Conservation (phyloP, 2,797 vertebrate species). For the Sitta carolinensis region DNA sequence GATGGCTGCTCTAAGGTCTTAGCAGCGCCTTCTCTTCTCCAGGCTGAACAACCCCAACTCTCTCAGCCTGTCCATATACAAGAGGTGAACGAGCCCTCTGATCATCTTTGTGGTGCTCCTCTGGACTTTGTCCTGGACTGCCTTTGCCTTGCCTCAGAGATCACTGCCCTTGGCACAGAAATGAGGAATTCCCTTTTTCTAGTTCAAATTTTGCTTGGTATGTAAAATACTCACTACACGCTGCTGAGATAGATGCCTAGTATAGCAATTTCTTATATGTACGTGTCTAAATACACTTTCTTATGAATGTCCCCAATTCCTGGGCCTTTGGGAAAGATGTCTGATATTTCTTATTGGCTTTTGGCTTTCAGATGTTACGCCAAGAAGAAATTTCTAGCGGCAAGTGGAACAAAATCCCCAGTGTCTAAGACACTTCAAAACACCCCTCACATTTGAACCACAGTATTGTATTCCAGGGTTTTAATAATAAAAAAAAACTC, state of each 20-base stretch:
- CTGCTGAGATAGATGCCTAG: not conserved
- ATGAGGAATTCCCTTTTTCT: constrained; percentile 50
- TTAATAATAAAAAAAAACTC: not conserved
- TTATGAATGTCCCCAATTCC: constrained; percentile 39
- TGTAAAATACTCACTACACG: constrained; percentile 8
- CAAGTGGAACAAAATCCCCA: not conserved
- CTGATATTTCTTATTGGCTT: constrained; percentile 10
- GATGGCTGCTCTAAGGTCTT: not conserved
- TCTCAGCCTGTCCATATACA: not conserved
- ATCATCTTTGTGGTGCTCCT: not conserved
- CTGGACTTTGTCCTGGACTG: not conserved
- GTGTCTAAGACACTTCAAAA: not conserved
- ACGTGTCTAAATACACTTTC: constrained; percentile 47
- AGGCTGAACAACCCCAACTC: not conserved
- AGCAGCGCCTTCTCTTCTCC: not conserved
- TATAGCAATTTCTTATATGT: constrained; percentile 1
- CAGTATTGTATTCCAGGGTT: not conserved
- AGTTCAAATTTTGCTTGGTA: not conserved
- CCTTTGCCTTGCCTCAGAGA: constrained; percentile 55
- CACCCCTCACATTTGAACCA: not conserved
- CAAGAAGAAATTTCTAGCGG: not conserved
- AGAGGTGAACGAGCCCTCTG: not conserved
- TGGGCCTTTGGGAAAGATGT: constrained; percentile 4
- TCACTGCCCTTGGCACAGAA: constrained; percentile 43
- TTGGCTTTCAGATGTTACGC: constrained; percentile 3